Evolutionary conservation across 1,140 invertebrate genomes (phyloP).

Genomic region (Platorchestia sp.): DNA sequence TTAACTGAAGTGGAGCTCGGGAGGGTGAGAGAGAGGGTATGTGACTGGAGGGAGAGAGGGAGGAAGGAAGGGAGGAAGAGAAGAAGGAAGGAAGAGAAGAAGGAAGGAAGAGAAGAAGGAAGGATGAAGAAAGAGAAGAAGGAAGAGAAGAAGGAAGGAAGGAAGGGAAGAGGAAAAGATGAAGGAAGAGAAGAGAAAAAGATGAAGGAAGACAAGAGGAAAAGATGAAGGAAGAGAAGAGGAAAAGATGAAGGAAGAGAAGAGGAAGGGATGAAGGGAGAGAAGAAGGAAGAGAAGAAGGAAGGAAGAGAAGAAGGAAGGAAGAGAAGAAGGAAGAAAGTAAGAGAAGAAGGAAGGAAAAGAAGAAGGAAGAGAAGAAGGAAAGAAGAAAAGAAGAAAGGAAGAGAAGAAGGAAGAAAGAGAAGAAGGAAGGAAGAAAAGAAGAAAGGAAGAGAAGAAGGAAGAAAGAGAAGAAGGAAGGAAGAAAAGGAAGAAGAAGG

Average conservation of each 20-base stretch:
- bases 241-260: background rate
- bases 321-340: background rate
- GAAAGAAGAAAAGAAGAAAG: background rate
- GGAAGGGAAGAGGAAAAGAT: background rate
- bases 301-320: too few species aligned
- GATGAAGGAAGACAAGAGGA: background rate
- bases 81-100: background rate
- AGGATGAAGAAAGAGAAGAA: too few species aligned
- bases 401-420: background rate
- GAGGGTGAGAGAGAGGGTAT: background rate
- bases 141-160: background rate
- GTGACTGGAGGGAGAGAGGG: background rate
- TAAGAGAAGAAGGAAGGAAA: background rate
- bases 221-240: background rate
- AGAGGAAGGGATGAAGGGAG: background rate
- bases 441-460: too few species aligned
- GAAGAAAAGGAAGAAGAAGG: background rate
- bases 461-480: too few species aligned
- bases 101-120: too few species aligned
- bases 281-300: too few species aligned
- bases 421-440: background rate
- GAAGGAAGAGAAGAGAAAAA: background rate
- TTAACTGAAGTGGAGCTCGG: background rate
- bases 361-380: background rate
- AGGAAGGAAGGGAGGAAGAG: background rate